Evolutionary conservation across 2,888 invertebrate genomes (phyloP).

Genomic region (Oxystoma pomonae): DNA sequence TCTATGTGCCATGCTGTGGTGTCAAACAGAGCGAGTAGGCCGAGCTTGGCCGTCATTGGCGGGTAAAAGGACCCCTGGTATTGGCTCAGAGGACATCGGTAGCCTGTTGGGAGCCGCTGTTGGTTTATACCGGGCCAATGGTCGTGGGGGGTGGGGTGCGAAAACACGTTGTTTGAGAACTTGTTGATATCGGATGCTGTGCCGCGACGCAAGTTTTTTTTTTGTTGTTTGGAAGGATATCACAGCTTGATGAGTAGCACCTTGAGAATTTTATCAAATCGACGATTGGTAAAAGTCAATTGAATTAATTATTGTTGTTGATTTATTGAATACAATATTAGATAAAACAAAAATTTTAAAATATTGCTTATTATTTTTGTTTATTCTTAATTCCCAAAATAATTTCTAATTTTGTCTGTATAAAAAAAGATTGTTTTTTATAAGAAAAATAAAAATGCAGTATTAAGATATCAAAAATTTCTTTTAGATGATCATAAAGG

Average conservation of each 20-base stretch:
- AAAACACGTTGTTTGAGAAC: slow-evolving; percentile 36
- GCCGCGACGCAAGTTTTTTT: neutral
- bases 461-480: too few relatives aligned
- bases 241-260: neutral
- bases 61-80: slow-evolving; percentile 31
- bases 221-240: neutral
- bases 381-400: too few relatives aligned
- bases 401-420: too few relatives aligned
- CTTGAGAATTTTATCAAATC: neutral
- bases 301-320: too few relatives aligned
- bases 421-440: too few relatives aligned
- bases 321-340: too few relatives aligned
- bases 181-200: slow-evolving; percentile 19
- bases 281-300: neutral
- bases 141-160: slow-evolving; percentile 33
- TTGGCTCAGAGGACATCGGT: slow-evolving; percentile 35
- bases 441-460: too few relatives aligned
- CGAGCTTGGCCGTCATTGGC: slow-evolving; percentile 28
- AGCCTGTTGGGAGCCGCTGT: slow-evolving; percentile 37
- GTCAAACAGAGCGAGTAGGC: slow-evolving; percentile 23
- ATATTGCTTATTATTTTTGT: too few relatives aligned
- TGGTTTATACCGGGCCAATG: slow-evolving; percentile 39
- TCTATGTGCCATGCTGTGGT: slow-evolving; percentile 39
- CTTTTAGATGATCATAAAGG: too few relatives aligned
- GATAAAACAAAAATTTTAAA: too few relatives aligned